Evolutionary conservation across 2,888 invertebrate species (phyloP), one percentile per base, ranked within the genome.

Genomic region (Prosapia bicincta): DNA sequence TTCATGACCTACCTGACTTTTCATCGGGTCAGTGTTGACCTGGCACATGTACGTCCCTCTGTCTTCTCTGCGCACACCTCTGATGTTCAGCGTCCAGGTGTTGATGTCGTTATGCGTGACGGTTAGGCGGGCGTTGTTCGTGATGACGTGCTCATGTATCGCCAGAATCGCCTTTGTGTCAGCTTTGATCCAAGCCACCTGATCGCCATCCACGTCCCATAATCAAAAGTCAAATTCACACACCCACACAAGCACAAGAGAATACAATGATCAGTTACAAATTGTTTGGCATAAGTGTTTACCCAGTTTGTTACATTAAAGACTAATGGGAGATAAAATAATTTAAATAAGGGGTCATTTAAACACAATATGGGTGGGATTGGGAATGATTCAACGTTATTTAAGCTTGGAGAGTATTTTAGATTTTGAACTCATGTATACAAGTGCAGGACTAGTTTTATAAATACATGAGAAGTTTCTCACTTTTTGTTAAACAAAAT

Each of bases 101-200:
- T 95, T 95, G 88, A 91, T 93, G 88, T 96, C 95, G 86, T 93
- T 95, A 89, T 96, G 95, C 79, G 94, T 95, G 83, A 96, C 95
- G 82, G 93, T 92, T 83, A 95, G 89, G 83, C 96, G 89, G 81
- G 93, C 93, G 88, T 95, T 95, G 89, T 95, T 95, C 82, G 96
- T 95, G 87, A 96, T 96, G 84, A 96, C 96, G 86, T 95, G 94
- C 85, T 96, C 95, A 87, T 96, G 95, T 85, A 96, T 96, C 81
- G 96, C 96, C 85, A 96, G 89, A 85, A 96, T 94, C 81, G 96
- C 96, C 87, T 95, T 96, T 81, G 95, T 95, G 87, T 96, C 95
- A 80, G 95, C 95, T 87, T 96, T 96, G 87, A 96, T 95, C 96
- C 96, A 96, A 82, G 96, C 96, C 84, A 96, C 96, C 96, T 96